Conservation (phyloP, 1,140 invertebrate species). For the Pseudachorutes palmiensis region DNA sequence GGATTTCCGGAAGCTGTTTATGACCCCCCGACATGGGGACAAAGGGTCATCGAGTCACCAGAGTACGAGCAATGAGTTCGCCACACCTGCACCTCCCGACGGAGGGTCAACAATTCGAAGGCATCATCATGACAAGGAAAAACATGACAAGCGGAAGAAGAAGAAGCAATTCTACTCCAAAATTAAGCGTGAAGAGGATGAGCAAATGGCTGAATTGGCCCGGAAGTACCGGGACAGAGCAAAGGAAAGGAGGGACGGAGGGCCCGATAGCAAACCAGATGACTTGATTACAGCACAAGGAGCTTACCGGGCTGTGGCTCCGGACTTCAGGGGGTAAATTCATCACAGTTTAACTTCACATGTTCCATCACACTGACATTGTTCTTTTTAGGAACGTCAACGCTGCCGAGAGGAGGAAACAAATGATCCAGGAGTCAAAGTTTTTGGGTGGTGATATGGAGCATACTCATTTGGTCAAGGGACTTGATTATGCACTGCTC, state of each 20-base stretch:
- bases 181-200: conserved; percentile 80
- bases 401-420: conserved; percentile 86
- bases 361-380: neutral
- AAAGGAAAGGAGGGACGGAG: conserved; percentile 82
- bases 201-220: conserved; percentile 88
- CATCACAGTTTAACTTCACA: neutral
- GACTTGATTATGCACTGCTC: conserved; percentile 96
- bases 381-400: conserved; percentile 54
- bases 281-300: conserved; percentile 76
- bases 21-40: conserved; percentile 66
- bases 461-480: conserved; percentile 99
- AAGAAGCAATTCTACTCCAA: conserved; percentile 37
- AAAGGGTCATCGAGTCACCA: conserved; percentile 8
- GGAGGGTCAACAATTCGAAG: neutral
- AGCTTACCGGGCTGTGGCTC: conserved; percentile 88
- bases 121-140: conserved; percentile 26
- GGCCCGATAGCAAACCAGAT: conserved; percentile 69
- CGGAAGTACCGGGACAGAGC: conserved; percentile 91
- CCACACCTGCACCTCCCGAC: conserved; percentile 19
- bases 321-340: conserved; percentile 51
- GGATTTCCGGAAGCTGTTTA: conserved; percentile 89
- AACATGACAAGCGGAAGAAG: conserved; percentile 33
- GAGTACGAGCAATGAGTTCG: conserved; percentile 16
- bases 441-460: conserved; percentile 99
- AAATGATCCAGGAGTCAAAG: conserved; percentile 98